phyloP scores from a whole-genome alignment of 2,113 vertebrate species.

The Columba livia region DNA sequence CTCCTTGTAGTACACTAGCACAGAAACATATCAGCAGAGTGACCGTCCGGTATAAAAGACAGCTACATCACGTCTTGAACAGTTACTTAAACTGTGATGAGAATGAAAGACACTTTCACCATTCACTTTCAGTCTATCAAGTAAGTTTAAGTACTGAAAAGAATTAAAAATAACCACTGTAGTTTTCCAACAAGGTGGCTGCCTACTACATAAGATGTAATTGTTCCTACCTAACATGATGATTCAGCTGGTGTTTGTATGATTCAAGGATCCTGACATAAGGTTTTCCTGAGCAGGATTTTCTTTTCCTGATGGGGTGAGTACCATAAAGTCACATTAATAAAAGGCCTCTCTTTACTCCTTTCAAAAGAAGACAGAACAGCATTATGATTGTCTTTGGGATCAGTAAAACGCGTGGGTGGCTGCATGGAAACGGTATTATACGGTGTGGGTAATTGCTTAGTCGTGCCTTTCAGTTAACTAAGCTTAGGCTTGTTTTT shows the following conservation, averaged over 20 bases:
- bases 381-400: background rate
- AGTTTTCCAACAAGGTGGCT: background rate
- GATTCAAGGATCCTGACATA: background rate
- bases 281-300: background rate
- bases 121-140: background rate
- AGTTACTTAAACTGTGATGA: background rate
- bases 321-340: background rate
- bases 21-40: background rate
- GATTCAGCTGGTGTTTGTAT: background rate
- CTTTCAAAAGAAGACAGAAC: background rate
- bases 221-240: background rate
- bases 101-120: background rate
- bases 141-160: background rate
- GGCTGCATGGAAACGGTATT: constrained; percentile 13
- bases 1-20: background rate
- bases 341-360: background rate
- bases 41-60: background rate
- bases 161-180: background rate
- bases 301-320: background rate
- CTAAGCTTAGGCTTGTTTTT: constrained; percentile 23
- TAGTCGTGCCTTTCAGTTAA: constrained; percentile 37
- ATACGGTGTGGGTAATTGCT: constrained; percentile 16
- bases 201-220: background rate
- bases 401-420: background rate
- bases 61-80: background rate